Evolutionary conservation across 2,797 vertebrate genomes (phyloP), one percentile per base, ranked within the genome.

Genomic region (Falco berigora): DNA sequence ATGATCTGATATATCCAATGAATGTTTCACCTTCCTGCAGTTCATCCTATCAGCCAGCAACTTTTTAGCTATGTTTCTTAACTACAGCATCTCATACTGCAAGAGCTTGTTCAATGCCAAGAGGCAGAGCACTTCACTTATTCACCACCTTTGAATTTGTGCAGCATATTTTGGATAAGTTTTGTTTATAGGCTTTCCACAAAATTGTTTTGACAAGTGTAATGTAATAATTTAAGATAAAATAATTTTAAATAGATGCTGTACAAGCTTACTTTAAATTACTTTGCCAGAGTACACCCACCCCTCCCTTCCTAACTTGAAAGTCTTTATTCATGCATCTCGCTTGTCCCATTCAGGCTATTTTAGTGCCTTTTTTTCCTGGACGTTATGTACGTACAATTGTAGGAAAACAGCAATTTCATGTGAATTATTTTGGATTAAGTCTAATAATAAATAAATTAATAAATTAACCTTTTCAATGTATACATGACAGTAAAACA

Each of bases 301-400:
- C 92, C 77, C 88, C 44, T 84, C 91, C 92, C 95, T 96, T 95
- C 96, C 95, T 88, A 95, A 95, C 88, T 63, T 34, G 73, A 90
- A 95, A 63, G 83, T 85, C 92, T 90, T 90, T 94, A 94, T 90
- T 95, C 63, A 56, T 82, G 69, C 22, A 2, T 79, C 47, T 94
- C 21, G 36, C 8, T 18, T 95, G 36, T 85, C 55, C 86, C 52
- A 78, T 95, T 96, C 88, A 90, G 49, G 73, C 62, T 95, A 86
- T 94, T 92, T 88, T 92, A 92, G 74, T 94, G 76, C 53, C 10
- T 52, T 86, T 84, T 88, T 88, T 36, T 17, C 78, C 73, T 95
- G 91, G 52, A 61, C 62, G 34, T 86, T 95, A 83, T 82, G 90
- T 90, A 38, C 56, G 38, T 78, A 96, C 96, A 97, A 96, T 96